These are phyloP conservation scores for Ceratotherium simum DNA, from an alignment of 2,113 vertebrate genomes.

Conservation along the genomic window DNA sequence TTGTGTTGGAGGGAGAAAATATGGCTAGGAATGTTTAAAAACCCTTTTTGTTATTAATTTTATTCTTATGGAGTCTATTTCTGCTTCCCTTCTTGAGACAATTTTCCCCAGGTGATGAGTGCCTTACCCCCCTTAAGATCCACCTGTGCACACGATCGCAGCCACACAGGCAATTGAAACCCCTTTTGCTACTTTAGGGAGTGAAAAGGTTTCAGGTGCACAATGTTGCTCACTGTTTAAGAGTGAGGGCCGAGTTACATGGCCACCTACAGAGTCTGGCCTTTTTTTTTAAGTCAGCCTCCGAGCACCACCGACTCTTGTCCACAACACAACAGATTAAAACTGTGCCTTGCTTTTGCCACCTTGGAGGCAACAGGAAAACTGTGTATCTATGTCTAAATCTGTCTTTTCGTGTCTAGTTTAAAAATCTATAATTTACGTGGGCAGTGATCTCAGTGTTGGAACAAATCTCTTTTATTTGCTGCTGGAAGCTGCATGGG, in stretches of 20 bases:
- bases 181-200: background rate
- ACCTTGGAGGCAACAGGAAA: background rate
- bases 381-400: background rate
- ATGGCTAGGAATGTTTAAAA: background rate
- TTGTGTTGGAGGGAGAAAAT: background rate
- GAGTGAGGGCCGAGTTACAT: conserved; percentile 3
- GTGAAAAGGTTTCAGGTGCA: background rate
- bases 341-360: background rate
- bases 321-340: background rate
- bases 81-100: background rate
- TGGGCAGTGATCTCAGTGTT: conserved; percentile 62
- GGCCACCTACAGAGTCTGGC: conserved; percentile 27
- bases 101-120: too few relatives aligned
- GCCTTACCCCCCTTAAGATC: background rate
- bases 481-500: conserved; percentile 83
- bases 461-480: conserved; percentile 82
- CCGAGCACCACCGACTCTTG: too few relatives aligned
- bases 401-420: background rate
- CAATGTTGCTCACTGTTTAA: background rate
- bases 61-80: background rate
- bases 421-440: conserved; percentile 47
- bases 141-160: background rate
- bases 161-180: background rate
- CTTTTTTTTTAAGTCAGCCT: background rate
- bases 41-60: background rate